These are phyloP conservation scores for Phycodurus eques DNA, from an alignment of 2,113 vertebrate genomes.

Conservation along the genomic window DNA sequence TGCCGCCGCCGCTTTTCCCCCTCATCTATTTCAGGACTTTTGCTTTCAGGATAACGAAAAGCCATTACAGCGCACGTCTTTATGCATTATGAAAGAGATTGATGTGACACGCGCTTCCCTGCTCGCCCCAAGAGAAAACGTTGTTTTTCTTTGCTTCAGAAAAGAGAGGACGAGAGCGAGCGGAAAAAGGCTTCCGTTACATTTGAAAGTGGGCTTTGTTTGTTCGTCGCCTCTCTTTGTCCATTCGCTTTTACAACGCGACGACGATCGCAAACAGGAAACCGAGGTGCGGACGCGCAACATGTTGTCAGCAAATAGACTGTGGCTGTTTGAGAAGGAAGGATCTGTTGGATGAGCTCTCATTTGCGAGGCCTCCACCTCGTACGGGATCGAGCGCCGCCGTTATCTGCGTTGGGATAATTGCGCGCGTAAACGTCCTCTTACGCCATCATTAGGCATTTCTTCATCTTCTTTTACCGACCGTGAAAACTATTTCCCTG, in stretches of 20 bases:
- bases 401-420: constrained; percentile 48
- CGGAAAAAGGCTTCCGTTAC: neutral
- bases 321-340: constrained; percentile 37
- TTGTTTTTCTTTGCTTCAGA: constrained; percentile 47
- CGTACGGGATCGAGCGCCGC: constrained; percentile 44
- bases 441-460: constrained; percentile 44
- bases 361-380: constrained; percentile 43
- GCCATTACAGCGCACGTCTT: constrained; percentile 44
- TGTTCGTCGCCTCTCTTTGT: neutral
- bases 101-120: constrained; percentile 38
- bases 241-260: constrained; percentile 15
- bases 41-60: constrained; percentile 49
- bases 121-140: constrained; percentile 43
- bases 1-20: constrained; percentile 18
- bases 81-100: constrained; percentile 59
- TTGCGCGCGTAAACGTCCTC: constrained; percentile 51
- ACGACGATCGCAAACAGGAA: constrained; percentile 11
- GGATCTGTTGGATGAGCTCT: constrained; percentile 48
- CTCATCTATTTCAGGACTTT: constrained; percentile 53
- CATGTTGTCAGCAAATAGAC: constrained; percentile 32
- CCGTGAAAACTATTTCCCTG: constrained; percentile 20
- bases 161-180: constrained; percentile 14
- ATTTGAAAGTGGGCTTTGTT: constrained; percentile 20
- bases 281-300: constrained; percentile 8
- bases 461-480: constrained; percentile 34